Conservation (phyloP, 2,797 vertebrate species). For the Hippopotamyrus pictus region DNA sequence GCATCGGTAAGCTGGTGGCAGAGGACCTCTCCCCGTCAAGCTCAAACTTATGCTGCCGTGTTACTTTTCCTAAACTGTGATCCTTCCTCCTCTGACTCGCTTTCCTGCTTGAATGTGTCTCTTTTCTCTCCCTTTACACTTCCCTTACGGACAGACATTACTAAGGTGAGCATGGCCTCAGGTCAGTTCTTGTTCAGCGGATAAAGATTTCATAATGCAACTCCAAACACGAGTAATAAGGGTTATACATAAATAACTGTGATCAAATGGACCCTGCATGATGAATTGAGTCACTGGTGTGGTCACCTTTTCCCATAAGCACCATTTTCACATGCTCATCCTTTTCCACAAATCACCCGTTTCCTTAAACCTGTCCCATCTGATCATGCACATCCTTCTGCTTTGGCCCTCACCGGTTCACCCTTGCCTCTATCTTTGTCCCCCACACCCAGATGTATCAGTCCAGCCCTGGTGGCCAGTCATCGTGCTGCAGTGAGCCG, state of each 20-base stretch:
- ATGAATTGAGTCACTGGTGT: not conserved
- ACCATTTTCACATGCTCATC: not conserved
- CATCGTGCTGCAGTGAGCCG: slow-evolving; percentile 94
- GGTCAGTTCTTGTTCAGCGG: slow-evolving; percentile 19
- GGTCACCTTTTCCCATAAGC: not conserved
- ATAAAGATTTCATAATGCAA: not conserved
- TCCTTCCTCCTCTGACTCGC: slow-evolving; percentile 58
- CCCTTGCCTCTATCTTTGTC: not conserved
- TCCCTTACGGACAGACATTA: slow-evolving; percentile 88
- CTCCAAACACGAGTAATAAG: not conserved
- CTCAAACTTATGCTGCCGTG: not conserved
- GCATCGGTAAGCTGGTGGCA: not conserved
- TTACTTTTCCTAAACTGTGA: slow-evolving; percentile 23
- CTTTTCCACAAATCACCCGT: not conserved
- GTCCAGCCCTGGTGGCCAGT: slow-evolving; percentile 95
- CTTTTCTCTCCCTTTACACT: slow-evolving; percentile 67
- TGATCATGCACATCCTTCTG: not conserved
- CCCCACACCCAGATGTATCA: slow-evolving; percentile 76
- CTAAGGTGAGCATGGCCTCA: slow-evolving; percentile 78
- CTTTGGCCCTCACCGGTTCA: not conserved
- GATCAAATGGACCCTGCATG: not conserved
- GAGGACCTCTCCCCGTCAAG: not conserved
- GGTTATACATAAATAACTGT: not conserved
- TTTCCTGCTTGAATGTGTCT: slow-evolving; percentile 59
- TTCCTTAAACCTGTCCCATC: not conserved